Evolutionary conservation across 1,140 invertebrate species (phyloP).

Genomic region (Delia radicum): DNA sequence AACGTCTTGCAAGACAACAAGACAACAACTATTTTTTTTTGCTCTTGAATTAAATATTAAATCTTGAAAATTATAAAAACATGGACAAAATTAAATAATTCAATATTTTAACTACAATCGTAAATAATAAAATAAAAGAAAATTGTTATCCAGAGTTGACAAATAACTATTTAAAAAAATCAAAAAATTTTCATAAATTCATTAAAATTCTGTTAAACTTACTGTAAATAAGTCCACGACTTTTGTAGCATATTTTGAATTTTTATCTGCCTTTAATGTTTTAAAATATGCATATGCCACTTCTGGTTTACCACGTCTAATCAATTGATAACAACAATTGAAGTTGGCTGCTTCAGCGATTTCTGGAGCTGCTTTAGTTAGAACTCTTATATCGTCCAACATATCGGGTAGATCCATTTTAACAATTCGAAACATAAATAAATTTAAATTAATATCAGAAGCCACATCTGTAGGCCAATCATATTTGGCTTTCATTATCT

Average conservation of each 20-base stretch:
- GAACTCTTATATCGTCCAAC: constrained; percentile 43
- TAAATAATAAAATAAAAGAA: no score
- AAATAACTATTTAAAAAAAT: no score
- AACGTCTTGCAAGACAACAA: no score
- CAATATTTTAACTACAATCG: no score
- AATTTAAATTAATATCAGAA: constrained; percentile 41
- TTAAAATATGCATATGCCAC: constrained; percentile 46
- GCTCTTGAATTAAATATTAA: neutral
- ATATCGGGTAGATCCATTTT: constrained; percentile 50
- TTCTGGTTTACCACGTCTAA: constrained; percentile 43
- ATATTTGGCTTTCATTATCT: constrained; percentile 54
- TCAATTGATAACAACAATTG: constrained; percentile 49
- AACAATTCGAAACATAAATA: constrained; percentile 48
- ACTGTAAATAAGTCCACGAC: constrained; percentile 40
- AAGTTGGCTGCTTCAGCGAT: constrained; percentile 41
- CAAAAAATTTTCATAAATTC: neutral
- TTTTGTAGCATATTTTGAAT: constrained; percentile 28
- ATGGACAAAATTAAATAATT: no score
- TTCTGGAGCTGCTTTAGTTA: constrained; percentile 45
- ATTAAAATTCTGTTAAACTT: constrained; percentile 6
- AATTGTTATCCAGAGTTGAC: no score
- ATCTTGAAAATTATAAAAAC: neutral
- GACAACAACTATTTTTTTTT: neutral
- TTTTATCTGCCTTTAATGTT: constrained; percentile 33
- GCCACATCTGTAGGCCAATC: constrained; percentile 48